A percentile compares a stretch with the other conserved stretches of the same genome.
Conservation (phyloP, 2,797 vertebrate species). For the Schizopygopsis malacanthus region DNA sequence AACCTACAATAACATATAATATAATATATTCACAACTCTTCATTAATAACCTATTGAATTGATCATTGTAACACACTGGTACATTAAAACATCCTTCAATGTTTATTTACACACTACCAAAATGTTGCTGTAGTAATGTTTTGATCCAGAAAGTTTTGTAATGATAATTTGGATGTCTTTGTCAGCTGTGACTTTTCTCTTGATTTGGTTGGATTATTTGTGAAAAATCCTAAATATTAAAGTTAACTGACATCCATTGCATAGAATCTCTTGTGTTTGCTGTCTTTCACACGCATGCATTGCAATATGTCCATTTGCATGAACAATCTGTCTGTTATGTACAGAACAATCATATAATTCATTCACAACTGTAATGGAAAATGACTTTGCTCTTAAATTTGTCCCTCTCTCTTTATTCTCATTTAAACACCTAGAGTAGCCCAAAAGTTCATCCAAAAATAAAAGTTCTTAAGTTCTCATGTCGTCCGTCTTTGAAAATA, state of each 20-base stretch:
- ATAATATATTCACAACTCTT: neutral
- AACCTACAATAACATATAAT: constrained; percentile 45
- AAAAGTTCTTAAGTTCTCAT: neutral
- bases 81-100: neutral
- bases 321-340: neutral
- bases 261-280: neutral
- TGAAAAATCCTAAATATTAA: neutral
- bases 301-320: neutral
- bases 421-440: neutral
- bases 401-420: neutral
- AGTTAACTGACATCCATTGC: neutral
- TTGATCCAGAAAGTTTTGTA: neutral
- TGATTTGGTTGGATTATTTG: neutral
- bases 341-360: neutral
- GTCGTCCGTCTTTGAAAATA: neutral
- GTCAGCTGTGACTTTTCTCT: neutral
- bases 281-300: neutral
- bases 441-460: neutral
- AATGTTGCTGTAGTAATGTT: neutral
- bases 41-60: neutral
- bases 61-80: neutral
- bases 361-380: neutral
- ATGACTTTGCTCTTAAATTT: neutral
- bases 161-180: neutral
- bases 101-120: neutral